These are phyloP conservation scores for Chroicocephalus ridibundus DNA, from an alignment of 2,113 vertebrate species.

Conservation along the genomic window DNA sequence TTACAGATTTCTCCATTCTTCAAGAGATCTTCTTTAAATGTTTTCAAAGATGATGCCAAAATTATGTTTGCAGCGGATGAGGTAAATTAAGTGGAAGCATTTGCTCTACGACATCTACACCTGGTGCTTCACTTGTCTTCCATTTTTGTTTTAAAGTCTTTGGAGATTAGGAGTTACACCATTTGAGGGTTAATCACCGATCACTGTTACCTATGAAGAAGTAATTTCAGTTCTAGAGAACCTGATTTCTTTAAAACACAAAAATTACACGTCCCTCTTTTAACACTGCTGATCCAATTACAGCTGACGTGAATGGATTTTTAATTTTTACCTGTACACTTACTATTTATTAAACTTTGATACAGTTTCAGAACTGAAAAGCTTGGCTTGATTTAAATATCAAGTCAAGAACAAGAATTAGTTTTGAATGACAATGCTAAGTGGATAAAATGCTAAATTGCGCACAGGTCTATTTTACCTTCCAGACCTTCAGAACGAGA, in stretches of 20 bases:
- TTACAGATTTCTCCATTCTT: constrained; percentile 31
- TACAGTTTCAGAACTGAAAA: neutral
- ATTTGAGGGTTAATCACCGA: neutral
- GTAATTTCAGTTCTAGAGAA: neutral
- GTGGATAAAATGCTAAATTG: neutral
- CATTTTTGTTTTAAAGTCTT: neutral
- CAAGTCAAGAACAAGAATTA: neutral
- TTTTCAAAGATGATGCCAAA: neutral
- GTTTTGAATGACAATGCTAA: neutral
- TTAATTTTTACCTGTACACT: neutral
- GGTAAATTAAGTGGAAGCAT: neutral
- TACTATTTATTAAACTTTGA: neutral
- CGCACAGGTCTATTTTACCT: neutral
- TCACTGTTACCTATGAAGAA: neutral
- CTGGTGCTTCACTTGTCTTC: neutral
- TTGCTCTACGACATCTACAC: constrained; percentile 1
- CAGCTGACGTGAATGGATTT: neutral
- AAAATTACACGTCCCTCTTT: accelerated
- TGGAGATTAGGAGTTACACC: neutral
- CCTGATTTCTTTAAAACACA: neutral
- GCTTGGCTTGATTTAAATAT: neutral
- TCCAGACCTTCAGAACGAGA: neutral
- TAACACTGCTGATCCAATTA: neutral
- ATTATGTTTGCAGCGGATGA: neutral
- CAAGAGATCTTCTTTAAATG: neutral